Percentiles rank a stretch among this genome's conserved stretches.
Evolutionary conservation across 2,797 vertebrate species (phyloP).

Genomic region (Pangasius sanitwongsei): DNA sequence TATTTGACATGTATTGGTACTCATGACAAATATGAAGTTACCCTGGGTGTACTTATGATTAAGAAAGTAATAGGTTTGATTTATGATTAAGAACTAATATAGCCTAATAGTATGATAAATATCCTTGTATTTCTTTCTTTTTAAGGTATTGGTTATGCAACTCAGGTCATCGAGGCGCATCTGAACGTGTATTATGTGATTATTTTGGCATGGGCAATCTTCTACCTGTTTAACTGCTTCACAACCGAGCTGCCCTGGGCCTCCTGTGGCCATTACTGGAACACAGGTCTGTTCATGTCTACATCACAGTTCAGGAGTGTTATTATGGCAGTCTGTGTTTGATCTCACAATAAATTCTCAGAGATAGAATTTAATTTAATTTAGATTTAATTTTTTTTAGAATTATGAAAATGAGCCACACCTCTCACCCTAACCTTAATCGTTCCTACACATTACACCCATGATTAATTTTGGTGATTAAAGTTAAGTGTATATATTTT

Average conservation of each 20-base stretch:
- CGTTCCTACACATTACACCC: background rate
- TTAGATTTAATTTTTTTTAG: background rate
- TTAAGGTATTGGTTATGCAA: constrained; percentile 95
- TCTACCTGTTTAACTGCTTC: constrained; percentile 98
- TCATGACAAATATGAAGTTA: background rate
- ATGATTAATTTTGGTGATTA: background rate
- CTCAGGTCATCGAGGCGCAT: constrained; percentile 96
- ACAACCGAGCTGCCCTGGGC: constrained; percentile 97
- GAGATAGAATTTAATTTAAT: too few species aligned
- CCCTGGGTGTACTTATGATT: background rate
- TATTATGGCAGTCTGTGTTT: background rate
- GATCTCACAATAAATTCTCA: background rate
- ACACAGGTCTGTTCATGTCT: constrained; percentile 83
- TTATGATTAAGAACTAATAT: background rate
- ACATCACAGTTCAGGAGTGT: background rate
- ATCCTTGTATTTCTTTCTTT: constrained; percentile 5
- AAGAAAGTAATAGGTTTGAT: background rate
- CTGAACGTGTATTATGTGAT: constrained; percentile 97
- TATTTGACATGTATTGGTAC: background rate
- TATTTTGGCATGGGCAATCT: constrained; percentile 96
- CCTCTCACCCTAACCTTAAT: background rate
- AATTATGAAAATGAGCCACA: background rate
- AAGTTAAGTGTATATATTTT: background rate
- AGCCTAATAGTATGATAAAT: background rate
- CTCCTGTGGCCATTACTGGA: constrained; percentile 96